Conservation (phyloP, 2,888 invertebrate genomes). For the Alcis repandata region DNA sequence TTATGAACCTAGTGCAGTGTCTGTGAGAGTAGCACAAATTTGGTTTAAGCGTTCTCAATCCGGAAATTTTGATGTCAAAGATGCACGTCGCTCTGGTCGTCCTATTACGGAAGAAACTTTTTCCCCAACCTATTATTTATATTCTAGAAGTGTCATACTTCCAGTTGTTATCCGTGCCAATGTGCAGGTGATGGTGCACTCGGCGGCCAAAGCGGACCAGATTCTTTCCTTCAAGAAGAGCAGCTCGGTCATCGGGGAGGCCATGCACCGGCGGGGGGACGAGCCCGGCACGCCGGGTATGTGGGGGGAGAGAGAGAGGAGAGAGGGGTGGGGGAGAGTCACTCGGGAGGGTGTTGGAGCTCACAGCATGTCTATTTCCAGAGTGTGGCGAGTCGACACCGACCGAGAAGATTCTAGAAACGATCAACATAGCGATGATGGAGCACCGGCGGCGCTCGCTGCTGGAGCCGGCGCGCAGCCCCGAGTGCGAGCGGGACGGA, state of each 20-base stretch:
- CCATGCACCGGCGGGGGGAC: conserved; percentile 63
- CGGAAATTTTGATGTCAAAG: too few species aligned
- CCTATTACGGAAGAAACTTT: too few species aligned
- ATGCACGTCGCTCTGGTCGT: too few species aligned
- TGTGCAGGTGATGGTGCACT: conserved; percentile 53
- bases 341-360: too few species aligned
- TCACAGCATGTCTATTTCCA: neutral
- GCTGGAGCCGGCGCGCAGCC: conserved; percentile 38
- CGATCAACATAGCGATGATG: conserved; percentile 69
- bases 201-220: conserved; percentile 72
- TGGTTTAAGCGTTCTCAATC: too few species aligned
- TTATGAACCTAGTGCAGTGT: too few species aligned
- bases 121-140: too few species aligned
- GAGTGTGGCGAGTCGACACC: conserved; percentile 45
- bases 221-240: conserved; percentile 77
- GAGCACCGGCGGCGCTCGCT: conserved; percentile 59
- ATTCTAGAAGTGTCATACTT: too few species aligned
- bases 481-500: conserved; percentile 14
- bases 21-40: too few species aligned
- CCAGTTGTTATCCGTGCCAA: too few species aligned
- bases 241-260: conserved; percentile 72
- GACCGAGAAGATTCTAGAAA: conserved; percentile 62
- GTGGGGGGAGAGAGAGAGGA: too few species aligned
- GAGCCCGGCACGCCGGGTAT: conserved; percentile 35
- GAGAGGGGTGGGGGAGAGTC: too few species aligned